Base-by-base conservation (phyloP, 2,113 vertebrate genomes). In the Aspidoscelis tigris region DNA sequence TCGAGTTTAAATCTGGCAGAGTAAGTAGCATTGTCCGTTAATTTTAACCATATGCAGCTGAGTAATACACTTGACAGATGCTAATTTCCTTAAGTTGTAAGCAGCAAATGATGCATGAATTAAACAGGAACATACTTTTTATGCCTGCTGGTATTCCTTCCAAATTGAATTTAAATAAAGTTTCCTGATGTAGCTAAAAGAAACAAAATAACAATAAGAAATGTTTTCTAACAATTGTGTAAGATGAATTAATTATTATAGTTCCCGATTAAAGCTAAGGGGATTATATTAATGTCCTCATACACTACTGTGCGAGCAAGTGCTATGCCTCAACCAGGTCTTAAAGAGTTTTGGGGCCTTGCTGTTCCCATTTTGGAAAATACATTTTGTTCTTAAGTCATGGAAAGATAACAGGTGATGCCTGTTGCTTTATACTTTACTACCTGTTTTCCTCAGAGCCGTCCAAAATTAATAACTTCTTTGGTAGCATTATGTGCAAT, bases 11-110 rank as follows among this genome's bases (percentile, higher is more conserved):
- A 64, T 89, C 84, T 76, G 26, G 65, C 68, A 83, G 68, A 68
- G 71, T 90, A 88, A 89, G 43, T 64, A 80, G 68, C 76, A 75
- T 91, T 91, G 84, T 91, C 86, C 82, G 76, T 94, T 94, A 90
- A 89, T 87, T 94, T 93, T 83, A 84, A 44, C 73, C 78, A 83
- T 39, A 43, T 90, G 84, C 84, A 92, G 79, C 73, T 89, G 80
- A 94, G 72, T 88, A 88, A 85, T 90, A 80, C 69, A 33, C 74
- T 89, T 95, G 95, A 91, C 16, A 93, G 93, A 43, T 93, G 86
- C 72, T 93, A 84, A 86, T 95, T 94, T 94, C 93, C 92, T 94
- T 89, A 86, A 85, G 78, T 88, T 87, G 79, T 92, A 88, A 83
- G 80, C 87, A 93, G 82, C 89, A 93, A 93, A 93, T 91, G 90